phyloP scores from a whole-genome alignment of 1,140 invertebrate species.

The Cotesia glomerata region DNA sequence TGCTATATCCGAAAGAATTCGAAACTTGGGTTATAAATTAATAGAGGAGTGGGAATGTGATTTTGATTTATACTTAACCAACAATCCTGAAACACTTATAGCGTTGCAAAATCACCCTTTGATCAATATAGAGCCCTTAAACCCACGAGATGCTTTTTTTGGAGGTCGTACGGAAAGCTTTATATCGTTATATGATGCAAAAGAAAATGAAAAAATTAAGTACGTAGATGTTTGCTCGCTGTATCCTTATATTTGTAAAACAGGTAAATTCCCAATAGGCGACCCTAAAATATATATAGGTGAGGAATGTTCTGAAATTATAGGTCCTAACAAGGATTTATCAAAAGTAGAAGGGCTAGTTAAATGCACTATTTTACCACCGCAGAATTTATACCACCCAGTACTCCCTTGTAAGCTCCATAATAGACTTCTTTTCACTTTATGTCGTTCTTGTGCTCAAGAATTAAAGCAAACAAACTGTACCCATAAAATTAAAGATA shows the following conservation, averaged over 20 bases:
- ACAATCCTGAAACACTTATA: not conserved
- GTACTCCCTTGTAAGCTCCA: slow-evolving; percentile 28
- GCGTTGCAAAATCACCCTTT: not conserved
- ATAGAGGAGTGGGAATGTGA: slow-evolving; percentile 30
- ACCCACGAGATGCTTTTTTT: slow-evolving; percentile 43
- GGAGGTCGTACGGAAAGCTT: slow-evolving; percentile 51
- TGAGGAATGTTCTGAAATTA: slow-evolving; percentile 30
- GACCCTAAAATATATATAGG: slow-evolving; percentile 50
- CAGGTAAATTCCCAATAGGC: slow-evolving; percentile 45
- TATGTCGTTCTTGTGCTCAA: slow-evolving; percentile 36
- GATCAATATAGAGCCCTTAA: not conserved
- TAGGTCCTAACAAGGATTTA: slow-evolving; percentile 8
- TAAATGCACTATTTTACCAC: slow-evolving; percentile 37
- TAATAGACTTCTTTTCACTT: slow-evolving; percentile 30
- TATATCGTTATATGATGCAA: slow-evolving; percentile 39
- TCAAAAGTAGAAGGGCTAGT: slow-evolving; percentile 30
- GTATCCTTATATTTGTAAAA: slow-evolving; percentile 45
- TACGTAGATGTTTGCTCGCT: slow-evolving; percentile 50
- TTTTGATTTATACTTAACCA: not conserved
- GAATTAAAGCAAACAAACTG: slow-evolving; percentile 26
- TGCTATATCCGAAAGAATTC: slow-evolving; percentile 5
- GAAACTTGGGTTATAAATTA: slow-evolving; percentile 4
- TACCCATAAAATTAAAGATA: slow-evolving; percentile 38
- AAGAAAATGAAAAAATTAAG: slow-evolving; percentile 44
- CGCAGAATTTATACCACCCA: slow-evolving; percentile 35